A percentile compares a stretch with the other conserved stretches of the same genome.
Evolutionary conservation across 2,888 invertebrate species (phyloP).

Genomic region (Mythimna impura): DNA sequence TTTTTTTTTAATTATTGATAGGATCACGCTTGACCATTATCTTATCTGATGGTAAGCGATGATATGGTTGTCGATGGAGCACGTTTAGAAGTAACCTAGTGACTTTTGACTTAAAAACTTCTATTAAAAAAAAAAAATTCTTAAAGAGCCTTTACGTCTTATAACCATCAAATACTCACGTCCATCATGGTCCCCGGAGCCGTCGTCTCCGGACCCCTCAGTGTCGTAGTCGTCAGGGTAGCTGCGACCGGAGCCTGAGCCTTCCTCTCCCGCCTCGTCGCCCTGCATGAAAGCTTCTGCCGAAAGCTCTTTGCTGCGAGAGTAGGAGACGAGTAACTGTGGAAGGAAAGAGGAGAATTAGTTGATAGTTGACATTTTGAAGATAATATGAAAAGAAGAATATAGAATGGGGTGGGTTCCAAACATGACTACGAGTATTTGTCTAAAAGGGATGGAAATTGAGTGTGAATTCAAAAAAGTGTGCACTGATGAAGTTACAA

Average conservation of each 20-base stretch:
- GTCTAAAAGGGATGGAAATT: too few relatives aligned
- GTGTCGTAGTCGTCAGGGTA: constrained; percentile 88
- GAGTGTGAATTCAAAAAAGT: too few relatives aligned
- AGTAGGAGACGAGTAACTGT: constrained; percentile 83
- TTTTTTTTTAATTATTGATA: neutral
- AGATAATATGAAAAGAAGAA: neutral
- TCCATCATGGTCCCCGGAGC: constrained; percentile 80
- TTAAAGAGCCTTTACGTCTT: neutral
- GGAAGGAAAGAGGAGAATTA: constrained; percentile 16
- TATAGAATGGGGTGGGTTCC: too few relatives aligned
- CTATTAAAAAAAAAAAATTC: neutral
- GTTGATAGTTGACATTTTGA: neutral
- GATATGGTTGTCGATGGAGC: too few relatives aligned
- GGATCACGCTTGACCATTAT: too few relatives aligned
- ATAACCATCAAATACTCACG: constrained; percentile 70
- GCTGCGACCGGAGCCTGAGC: constrained; percentile 91
- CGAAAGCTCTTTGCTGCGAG: constrained; percentile 76
- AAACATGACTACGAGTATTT: too few relatives aligned
- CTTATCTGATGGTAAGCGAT: too few relatives aligned
- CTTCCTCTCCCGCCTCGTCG: constrained; percentile 90
- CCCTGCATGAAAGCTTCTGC: constrained; percentile 90
- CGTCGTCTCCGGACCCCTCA: constrained; percentile 86
- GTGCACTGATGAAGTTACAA: too few relatives aligned
- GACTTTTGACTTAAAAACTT: too few relatives aligned
- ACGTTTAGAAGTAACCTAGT: too few relatives aligned